These are phyloP conservation scores for Tretioscincus oriximinensis DNA, from an alignment of 2,113 vertebrate species.

Conservation along the genomic window DNA sequence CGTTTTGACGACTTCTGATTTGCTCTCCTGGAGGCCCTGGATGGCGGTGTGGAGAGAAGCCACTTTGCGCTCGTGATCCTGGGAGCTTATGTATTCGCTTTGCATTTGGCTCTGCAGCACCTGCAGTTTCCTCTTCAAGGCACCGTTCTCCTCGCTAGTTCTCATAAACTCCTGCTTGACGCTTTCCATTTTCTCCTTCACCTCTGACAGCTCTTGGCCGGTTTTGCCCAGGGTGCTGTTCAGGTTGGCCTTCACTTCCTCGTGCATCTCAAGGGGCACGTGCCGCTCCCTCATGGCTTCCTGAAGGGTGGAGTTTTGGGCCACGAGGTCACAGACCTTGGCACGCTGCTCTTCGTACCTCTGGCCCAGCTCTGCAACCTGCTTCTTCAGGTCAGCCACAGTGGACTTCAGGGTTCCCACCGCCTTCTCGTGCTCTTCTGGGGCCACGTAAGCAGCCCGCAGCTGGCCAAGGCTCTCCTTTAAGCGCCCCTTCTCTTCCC, in stretches of 20 bases:
- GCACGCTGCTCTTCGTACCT: conserved; percentile 73
- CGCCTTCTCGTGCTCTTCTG: conserved; percentile 76
- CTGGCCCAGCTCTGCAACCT: conserved; percentile 73
- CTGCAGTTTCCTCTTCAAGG: conserved; percentile 75
- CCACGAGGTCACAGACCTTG: conserved; percentile 61
- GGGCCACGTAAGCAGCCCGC: conserved; percentile 69
- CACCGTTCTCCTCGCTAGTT: conserved; percentile 78
- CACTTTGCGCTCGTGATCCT: conserved; percentile 72
- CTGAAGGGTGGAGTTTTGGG: conserved; percentile 77
- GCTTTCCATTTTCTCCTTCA: conserved; percentile 72
- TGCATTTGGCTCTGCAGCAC: conserved; percentile 71
- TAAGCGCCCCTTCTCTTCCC: conserved; percentile 74
- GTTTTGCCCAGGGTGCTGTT: conserved; percentile 75
- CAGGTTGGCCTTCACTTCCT: conserved; percentile 75
- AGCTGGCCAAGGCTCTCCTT: conserved; percentile 71
- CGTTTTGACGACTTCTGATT: background rate
- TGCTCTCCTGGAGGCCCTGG: conserved; percentile 47
- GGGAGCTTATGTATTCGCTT: conserved; percentile 70
- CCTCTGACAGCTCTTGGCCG: conserved; percentile 73
- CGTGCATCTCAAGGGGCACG: conserved; percentile 75
- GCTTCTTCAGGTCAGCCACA: conserved; percentile 70
- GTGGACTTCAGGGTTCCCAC: conserved; percentile 68
- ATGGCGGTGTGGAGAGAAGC: conserved; percentile 47
- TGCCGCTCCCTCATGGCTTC: conserved; percentile 75
- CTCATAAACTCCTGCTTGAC: conserved; percentile 72